phyloP scores from a whole-genome alignment of 2,888 invertebrate genomes.

The Lasioglossum leucozonium region DNA sequence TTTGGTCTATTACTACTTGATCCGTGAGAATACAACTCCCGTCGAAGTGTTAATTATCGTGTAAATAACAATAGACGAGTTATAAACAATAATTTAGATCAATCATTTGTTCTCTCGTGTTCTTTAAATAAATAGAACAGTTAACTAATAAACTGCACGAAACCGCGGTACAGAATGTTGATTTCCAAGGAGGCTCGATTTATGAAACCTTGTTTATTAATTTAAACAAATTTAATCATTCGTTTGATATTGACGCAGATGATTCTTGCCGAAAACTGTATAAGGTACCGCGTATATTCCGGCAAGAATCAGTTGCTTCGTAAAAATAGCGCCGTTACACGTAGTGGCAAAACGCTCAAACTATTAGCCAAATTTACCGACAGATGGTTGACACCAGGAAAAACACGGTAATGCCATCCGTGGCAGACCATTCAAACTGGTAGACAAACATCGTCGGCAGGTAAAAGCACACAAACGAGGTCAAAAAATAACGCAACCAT shows the following conservation, averaged over 20 bases:
- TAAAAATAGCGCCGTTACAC: neutral
- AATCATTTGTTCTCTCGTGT: neutral
- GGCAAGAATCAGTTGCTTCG: neutral
- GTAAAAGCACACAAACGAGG: no score
- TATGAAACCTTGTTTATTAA: neutral
- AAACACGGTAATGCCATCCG: no score
- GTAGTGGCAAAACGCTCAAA: no score
- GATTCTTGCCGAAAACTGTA: neutral
- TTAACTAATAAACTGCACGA: neutral
- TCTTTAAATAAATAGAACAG: neutral
- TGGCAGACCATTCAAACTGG: no score
- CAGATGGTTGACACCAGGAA: no score
- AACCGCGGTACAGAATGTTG: neutral
- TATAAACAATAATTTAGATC: neutral
- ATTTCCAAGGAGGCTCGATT: neutral
- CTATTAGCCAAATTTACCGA: neutral
- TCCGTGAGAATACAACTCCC: neutral
- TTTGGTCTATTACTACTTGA: neutral
- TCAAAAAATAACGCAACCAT: no score
- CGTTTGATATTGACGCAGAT: neutral
- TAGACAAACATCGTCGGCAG: no score
- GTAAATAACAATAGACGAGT: neutral
- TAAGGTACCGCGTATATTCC: neutral
- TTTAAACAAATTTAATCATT: neutral
- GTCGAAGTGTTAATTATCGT: no score